Evolutionary conservation across 1,140 invertebrate genomes (phyloP), one percentile per base, ranked within the genome.

Genomic region (Zaprionus nigranus): DNA sequence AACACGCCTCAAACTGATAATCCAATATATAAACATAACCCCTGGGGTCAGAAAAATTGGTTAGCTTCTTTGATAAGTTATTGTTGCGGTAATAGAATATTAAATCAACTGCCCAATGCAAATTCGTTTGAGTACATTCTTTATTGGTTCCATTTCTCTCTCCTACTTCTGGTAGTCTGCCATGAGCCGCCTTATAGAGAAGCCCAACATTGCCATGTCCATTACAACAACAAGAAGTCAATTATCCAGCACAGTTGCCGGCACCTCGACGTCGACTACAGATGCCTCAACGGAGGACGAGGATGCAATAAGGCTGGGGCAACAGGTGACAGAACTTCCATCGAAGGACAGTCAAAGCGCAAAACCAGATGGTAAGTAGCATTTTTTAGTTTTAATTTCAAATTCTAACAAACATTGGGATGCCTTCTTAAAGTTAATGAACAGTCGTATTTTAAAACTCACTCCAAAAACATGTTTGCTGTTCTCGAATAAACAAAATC

Each of bases 171-270:
- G 83, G 15, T 60, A 92, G 91, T 91, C 83, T 92, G 85, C 91
- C 78, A 92, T 92, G 91, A 92, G 91, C 88, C 91, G 85, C 82
- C 88, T 92, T 78, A 71, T 92, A 70, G 91, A 92, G 74, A 92
- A 92, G 79, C 88, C 87, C 62, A 92, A 91, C 79, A 92, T 92
- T 73, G 79, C 88, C 82, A 90, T 92, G 91, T 87, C 91, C 75
- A 90, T 92, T 58, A 86, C 83, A 74, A 70, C 86, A 51, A 80
- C 85, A 82, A 82, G 81, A 77, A 91, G 82, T 85, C 87, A 92
- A 79, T 84, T 92, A 69, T 75, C 90, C 40, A 81, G 66, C 72
- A 73, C 83, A 69, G 79, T 80, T 15, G 43, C 68, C 34, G 53
- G 79, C 6, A 34, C 69, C 20, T 30, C 78, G 38, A 28, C 79